These are phyloP conservation scores for Galaxias olidus DNA, from an alignment of 2,797 vertebrate species.

Conservation along the genomic window DNA sequence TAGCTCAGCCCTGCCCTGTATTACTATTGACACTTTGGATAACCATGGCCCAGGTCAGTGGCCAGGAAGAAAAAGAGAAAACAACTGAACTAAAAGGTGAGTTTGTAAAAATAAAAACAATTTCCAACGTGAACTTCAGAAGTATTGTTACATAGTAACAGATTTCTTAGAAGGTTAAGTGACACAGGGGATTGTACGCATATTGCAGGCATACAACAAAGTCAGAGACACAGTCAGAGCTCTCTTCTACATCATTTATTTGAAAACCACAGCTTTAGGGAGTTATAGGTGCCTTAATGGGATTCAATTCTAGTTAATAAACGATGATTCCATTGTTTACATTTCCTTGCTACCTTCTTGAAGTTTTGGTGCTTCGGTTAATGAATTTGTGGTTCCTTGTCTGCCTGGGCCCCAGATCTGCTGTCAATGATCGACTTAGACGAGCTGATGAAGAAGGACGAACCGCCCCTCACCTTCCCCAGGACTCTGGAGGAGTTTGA, in stretches of 20 bases:
- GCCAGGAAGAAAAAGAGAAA: slow-evolving; percentile 93
- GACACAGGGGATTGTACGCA: too few species aligned
- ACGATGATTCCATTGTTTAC: neutral
- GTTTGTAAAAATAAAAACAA: neutral
- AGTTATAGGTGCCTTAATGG: too few species aligned
- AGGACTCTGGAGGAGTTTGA: slow-evolving; percentile 96
- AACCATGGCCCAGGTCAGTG: slow-evolving; percentile 88
- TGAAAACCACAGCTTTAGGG: too few species aligned
- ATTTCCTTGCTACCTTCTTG: neutral
- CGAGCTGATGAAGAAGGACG: slow-evolving; percentile 99
- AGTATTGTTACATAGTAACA: too few species aligned
- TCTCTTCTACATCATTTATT: too few species aligned
- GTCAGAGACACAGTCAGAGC: too few species aligned
- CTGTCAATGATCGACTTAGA: slow-evolving; percentile 96
- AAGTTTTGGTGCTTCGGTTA: neutral
- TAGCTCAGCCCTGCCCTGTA: slow-evolving; percentile 51
- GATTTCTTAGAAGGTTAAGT: too few species aligned
- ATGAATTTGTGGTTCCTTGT: too few species aligned
- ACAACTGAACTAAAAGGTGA: slow-evolving; percentile 94
- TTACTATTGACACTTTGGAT: slow-evolving; percentile 78
- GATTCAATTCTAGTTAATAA: too few species aligned
- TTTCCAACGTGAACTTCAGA: neutral
- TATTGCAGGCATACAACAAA: too few species aligned
- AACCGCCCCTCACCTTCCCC: slow-evolving; percentile 93
- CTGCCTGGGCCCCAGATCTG: slow-evolving; percentile 91